Conservation (phyloP, 1,140 invertebrate species). For the Pantala flavescens region DNA sequence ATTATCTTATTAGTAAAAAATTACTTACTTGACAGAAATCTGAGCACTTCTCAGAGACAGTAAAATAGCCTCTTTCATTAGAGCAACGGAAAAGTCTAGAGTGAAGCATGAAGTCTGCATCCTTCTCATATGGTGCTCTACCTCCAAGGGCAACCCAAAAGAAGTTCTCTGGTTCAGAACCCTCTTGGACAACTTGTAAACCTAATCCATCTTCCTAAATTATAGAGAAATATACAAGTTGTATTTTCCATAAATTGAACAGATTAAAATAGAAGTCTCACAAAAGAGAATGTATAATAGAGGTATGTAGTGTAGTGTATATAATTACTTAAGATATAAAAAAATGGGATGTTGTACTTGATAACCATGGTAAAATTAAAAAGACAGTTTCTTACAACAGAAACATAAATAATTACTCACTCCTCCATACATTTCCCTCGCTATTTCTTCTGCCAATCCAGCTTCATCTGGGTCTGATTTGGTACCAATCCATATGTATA, state of each 20-base stretch:
- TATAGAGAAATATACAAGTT: constrained; percentile 19
- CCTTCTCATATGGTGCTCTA: constrained; percentile 80
- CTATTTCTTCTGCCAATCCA: constrained; percentile 82
- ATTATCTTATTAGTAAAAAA: no score
- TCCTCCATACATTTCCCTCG: constrained; percentile 86
- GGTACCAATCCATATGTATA: constrained; percentile 95
- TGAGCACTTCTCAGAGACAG: constrained; percentile 97
- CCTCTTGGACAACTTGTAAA: constrained; percentile 81
- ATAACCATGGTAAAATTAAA: no score
- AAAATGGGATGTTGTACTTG: no score
- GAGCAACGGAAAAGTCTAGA: constrained; percentile 95
- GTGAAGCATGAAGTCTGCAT: constrained; percentile 89
- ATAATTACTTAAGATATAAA: neutral
- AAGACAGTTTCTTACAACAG: no score
- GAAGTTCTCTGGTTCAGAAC: constrained; percentile 97
- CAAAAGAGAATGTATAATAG: no score
- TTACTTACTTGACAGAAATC: constrained; percentile 94
- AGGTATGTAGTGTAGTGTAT: constrained; percentile 7
- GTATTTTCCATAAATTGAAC: neutral
- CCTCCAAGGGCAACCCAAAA: constrained; percentile 95
- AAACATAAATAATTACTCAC: no score
- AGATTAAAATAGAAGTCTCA: neutral
- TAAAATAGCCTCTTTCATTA: constrained; percentile 99
- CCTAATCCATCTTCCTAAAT: constrained; percentile 61
- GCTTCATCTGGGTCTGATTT: constrained; percentile 82